Conservation (phyloP, 1,140 invertebrate species). For the Nautilus pompilius region DNA sequence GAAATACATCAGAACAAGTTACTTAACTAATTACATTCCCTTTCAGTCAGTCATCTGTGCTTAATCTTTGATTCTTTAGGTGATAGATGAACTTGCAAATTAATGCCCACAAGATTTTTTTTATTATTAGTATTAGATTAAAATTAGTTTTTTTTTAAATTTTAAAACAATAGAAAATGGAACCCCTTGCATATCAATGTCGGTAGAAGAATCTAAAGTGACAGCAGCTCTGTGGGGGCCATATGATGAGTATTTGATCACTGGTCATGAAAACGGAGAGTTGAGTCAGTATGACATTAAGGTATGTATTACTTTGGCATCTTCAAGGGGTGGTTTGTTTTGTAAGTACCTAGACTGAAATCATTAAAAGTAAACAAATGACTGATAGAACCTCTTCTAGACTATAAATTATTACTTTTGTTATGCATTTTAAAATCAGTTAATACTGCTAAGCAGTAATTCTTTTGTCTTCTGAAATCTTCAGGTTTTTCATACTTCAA, state of each 20-base stretch:
- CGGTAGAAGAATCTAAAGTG: constrained; percentile 66
- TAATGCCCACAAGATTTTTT: neutral
- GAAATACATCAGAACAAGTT: too few species aligned
- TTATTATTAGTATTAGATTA: neutral
- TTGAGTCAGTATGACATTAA: constrained; percentile 87
- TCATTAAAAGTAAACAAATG: neutral
- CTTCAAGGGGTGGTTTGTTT: too few species aligned
- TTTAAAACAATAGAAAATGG: neutral
- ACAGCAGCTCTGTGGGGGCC: constrained; percentile 90
- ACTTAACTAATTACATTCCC: too few species aligned
- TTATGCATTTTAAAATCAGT: too few species aligned
- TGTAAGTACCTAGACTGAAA: neutral
- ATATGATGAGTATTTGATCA: constrained; percentile 86
- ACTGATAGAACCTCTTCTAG: too few species aligned
- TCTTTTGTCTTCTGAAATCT: too few species aligned
- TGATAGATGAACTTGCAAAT: too few species aligned
- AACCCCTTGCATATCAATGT: constrained; percentile 46
- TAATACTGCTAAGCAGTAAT: too few species aligned
- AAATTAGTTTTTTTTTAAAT: neutral
- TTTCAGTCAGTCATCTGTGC: too few species aligned
- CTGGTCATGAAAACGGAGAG: constrained; percentile 91
- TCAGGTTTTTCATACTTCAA: too few species aligned
- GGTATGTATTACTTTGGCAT: constrained; percentile 59
- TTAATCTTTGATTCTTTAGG: too few species aligned
- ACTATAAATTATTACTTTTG: too few species aligned